Evolutionary conservation across 2,113 vertebrate genomes (phyloP).

Genomic region (Clarias macrocephalus): DNA sequence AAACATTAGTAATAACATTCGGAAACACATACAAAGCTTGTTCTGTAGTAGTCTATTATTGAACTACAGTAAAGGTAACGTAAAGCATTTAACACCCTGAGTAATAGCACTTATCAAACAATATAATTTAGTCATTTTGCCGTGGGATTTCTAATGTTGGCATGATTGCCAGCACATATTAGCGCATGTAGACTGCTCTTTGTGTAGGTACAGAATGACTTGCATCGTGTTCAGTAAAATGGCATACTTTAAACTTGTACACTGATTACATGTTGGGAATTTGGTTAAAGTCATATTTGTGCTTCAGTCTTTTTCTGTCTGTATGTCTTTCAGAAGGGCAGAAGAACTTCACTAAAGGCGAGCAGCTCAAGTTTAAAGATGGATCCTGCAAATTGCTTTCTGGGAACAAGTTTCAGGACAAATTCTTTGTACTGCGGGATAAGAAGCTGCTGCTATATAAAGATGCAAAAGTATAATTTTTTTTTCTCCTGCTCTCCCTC

Average conservation of each 20-base stretch:
- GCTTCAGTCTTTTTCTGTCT: not conserved
- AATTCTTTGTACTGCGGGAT: conserved; percentile 80
- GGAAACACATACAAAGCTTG: not conserved
- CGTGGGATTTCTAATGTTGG: not conserved
- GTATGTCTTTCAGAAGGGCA: conserved; percentile 61
- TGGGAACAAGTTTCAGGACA: conserved; percentile 93
- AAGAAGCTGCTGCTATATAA: conserved; percentile 86
- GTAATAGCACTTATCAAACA: conserved; percentile 38
- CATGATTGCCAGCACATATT: not conserved
- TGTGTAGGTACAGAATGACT: not conserved
- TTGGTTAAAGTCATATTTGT: not conserved
- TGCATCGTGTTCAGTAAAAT: not conserved
- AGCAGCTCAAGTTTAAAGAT: conserved; percentile 85
- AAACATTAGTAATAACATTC: conserved; percentile 30
- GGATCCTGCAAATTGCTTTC: conserved; percentile 88
- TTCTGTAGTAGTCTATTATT: conserved; percentile 34
- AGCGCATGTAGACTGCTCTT: not conserved
- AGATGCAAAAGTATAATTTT: conserved; percentile 83
- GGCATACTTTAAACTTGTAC: not conserved
- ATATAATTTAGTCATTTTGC: conserved; percentile 33
- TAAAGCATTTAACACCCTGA: conserved; percentile 13
- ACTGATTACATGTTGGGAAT: not conserved
- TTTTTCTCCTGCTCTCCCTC: conserved; percentile 28
- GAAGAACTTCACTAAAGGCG: conserved; percentile 71
- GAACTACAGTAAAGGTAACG: conserved; percentile 12